Base-by-base conservation (phyloP, 2,113 vertebrate species). In the Mustela lutreola region DNA sequence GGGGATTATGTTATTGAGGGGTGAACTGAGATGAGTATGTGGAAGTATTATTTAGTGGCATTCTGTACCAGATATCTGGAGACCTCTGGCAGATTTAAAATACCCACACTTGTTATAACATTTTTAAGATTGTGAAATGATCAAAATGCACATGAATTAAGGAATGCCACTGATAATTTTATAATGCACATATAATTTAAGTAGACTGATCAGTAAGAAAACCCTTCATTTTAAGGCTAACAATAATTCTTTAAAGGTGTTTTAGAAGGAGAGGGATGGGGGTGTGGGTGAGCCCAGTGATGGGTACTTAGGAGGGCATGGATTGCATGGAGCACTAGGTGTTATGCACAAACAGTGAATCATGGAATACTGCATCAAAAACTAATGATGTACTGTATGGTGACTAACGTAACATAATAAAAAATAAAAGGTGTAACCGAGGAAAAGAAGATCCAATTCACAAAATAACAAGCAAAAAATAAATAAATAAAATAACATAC, bases 21-120 rank as follows among this genome's bases (percentile, higher is more conserved):
- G 92, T 81, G 95, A 96, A 78, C 12, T 83, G 53, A 91, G 63
- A 62, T n/a, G 42, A 90, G 78, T 90, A 92, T 82, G 42, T 96
- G 94, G 86, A 94, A 95, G n/a, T 42, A 87, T 98, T 89, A 3
- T 53, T 95, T 94, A 75, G 58, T 85, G 53, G 65, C 95, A 67
- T 88, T 82, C 56, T 82, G 24, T 83, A 42, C 81, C 79, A 96
- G 96, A 96, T 87, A 80, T 85, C n/a, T 89, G 53, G 97, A 98
- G 60, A 86, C 12, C 1, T 90, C 14, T 1, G 76, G 36, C 12
- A 70, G 65, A 97, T 62, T 65, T 93, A 96, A 97, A 98, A 93
- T 96, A 76, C 90, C 53, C 87, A 85, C 1, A 9, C 83, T 97
- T 86, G 33, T 96, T 70, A 85, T 6, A 24, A 71, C 58, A 80